A percentile compares a stretch with the other conserved stretches of the same genome.
These are phyloP conservation scores for Euschistus heros DNA, from an alignment of 1,140 invertebrate genomes.

Conservation along the genomic window DNA sequence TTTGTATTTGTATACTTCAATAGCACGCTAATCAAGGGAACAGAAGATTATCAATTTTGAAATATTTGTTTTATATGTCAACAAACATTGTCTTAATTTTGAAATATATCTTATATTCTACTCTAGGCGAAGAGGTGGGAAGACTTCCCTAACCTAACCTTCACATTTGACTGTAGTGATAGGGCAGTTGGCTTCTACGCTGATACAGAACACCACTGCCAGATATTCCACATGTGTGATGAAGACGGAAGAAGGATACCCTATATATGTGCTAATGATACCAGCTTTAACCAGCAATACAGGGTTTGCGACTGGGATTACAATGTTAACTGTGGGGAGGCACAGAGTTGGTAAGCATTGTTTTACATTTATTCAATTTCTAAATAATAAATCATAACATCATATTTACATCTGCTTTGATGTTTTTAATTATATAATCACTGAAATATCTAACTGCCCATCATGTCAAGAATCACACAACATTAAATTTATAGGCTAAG, in stretches of 20 bases:
- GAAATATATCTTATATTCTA: neutral
- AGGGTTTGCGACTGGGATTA: constrained; percentile 50
- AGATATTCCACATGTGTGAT: constrained; percentile 55
- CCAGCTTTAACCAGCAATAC: constrained; percentile 49
- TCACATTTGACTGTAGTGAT: constrained; percentile 47
- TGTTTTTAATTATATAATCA: too few species aligned
- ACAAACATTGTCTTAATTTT: neutral
- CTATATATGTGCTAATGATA: constrained; percentile 48
- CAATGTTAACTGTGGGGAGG: constrained; percentile 46
- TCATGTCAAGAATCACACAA: too few species aligned
- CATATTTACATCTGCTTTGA: too few species aligned
- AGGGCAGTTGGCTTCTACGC: constrained; percentile 49
- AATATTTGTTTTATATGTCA: neutral
- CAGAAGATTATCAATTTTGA: too few species aligned
- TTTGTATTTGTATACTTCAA: too few species aligned
- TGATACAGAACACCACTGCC: constrained; percentile 49
- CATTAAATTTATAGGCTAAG: too few species aligned
- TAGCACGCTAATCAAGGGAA: too few species aligned
- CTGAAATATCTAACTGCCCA: too few species aligned
- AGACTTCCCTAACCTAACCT: constrained; percentile 49
- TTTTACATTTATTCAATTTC: too few species aligned
- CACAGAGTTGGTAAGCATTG: constrained; percentile 39
- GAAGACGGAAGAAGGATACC: constrained; percentile 48
- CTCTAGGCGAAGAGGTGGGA: constrained; percentile 43
- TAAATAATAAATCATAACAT: neutral